phyloP scores from a whole-genome alignment of 2,113 vertebrate species.

The Nettapus auritus region DNA sequence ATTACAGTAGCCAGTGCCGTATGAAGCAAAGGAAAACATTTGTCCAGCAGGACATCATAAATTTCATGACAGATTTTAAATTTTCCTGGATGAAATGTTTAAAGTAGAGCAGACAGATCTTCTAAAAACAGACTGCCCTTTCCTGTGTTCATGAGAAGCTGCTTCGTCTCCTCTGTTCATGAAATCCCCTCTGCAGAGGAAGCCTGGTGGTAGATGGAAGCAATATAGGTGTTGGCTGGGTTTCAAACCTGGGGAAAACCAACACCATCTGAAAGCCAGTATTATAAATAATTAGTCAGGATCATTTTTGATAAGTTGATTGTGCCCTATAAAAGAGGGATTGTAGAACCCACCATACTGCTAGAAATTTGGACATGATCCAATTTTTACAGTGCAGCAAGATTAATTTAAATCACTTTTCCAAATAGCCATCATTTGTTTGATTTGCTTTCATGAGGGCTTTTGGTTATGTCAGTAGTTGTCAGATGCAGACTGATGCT shows the following conservation, averaged over 20 bases:
- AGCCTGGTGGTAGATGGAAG: conserved; percentile 18
- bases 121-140: conserved; percentile 31
- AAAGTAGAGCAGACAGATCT: conserved; percentile 28
- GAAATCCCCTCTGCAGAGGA: conserved; percentile 30
- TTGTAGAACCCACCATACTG: conserved; percentile 31
- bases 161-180: background rate
- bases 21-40: conserved; percentile 60
- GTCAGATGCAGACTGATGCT: conserved; percentile 52
- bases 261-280: conserved; percentile 51
- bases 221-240: conserved; percentile 49
- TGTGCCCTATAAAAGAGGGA: conserved; percentile 42
- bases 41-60: conserved; percentile 48
- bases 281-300: conserved; percentile 61
- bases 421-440: conserved; percentile 59
- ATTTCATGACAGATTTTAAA: conserved; percentile 63
- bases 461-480: conserved; percentile 48
- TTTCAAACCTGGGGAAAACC: conserved; percentile 34
- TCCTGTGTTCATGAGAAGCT: conserved; percentile 5
- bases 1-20: conserved; percentile 24
- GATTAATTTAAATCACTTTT: conserved; percentile 59
- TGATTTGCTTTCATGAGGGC: conserved; percentile 50
- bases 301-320: conserved; percentile 58
- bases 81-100: conserved; percentile 52
- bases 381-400: conserved; percentile 26
- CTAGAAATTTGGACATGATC: conserved; percentile 12